Evolutionary conservation across 2,113 vertebrate genomes (phyloP), one percentile per base, ranked within the genome.

Genomic region (Serilophus lunatus): DNA sequence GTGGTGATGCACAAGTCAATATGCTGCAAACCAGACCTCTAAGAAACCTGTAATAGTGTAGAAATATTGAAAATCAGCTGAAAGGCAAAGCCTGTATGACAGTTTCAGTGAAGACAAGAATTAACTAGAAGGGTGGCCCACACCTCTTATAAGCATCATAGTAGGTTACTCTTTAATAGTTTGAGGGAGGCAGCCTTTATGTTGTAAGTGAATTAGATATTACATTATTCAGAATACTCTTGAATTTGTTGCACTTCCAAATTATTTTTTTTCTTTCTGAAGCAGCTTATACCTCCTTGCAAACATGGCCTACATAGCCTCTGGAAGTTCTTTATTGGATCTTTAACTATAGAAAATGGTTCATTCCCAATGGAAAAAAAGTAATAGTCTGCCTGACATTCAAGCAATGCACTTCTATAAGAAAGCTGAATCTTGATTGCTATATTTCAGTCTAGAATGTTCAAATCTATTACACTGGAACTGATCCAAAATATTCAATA

Each of bases 401-500:
- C 45, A 65, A 63, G 42, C 22, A 81, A 63, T 35, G 17, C 23
- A 19, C 16, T 92, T 78, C 49, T 79, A 26, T 33, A 50, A 75
- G 47, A 54, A 82, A 90, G 35, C 33, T 90, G 70, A 82, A 87
- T 79, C 23, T 42, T 1, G 2, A 22, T n/a, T 3, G 0, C 36
- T 68, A 17, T 83, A 40, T 90, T 92, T 87, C 49, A 84, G 23
- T 8, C 33, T 42, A 35, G 7, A 74, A 75, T 75, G 35, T 81
- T 88, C 33, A 92, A 16, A 80, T 25, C 12, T 77, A 18, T 84
- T 88, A 40, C 3, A 2, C 23, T 92, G 65, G 57, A 91, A 83
- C 19, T 53, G 25, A 54, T 86, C 60, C 22, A 84, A 92, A 96
- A 91, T 88, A 72, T 53, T 92, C 31, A 91, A 23, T 86, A 83